Percentiles rank a stretch among this genome's conserved stretches.
phyloP scores from a whole-genome alignment of 2,113 vertebrate genomes.

The Todiramphus chloris region DNA sequence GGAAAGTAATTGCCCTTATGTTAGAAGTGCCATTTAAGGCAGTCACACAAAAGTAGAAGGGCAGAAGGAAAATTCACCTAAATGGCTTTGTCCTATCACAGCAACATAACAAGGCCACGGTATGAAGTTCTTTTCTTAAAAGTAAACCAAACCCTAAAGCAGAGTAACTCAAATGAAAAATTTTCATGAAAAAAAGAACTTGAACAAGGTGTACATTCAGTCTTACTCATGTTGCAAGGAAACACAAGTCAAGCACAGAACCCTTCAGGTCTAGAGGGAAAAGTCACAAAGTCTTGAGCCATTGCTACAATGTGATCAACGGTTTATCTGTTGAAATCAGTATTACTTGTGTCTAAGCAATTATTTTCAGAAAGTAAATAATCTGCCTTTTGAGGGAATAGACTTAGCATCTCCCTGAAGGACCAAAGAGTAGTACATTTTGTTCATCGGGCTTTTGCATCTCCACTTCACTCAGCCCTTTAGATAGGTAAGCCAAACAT shows the following conservation, averaged over 20 bases:
- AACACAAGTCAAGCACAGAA: neutral
- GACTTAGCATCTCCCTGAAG: neutral
- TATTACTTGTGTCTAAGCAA: neutral
- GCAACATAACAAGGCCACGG: neutral
- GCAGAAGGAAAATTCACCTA: neutral
- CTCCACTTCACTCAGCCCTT: neutral
- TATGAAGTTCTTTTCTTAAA: neutral
- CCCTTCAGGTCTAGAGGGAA: neutral
- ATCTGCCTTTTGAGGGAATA: neutral
- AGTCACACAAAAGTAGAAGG: neutral
- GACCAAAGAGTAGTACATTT: neutral
- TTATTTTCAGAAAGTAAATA: neutral
- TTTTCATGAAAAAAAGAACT: neutral
- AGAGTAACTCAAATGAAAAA: neutral
- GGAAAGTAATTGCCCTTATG: neutral
- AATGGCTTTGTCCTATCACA: neutral
- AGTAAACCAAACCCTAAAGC: neutral
- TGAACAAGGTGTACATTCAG: neutral
- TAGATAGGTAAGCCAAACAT: neutral
- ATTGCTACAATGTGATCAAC: neutral
- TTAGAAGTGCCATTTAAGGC: neutral
- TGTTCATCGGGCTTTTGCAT: neutral
- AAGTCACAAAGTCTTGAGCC: neutral
- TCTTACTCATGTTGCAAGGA: neutral
- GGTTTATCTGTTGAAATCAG: neutral